phyloP scores from a whole-genome alignment of 2,113 vertebrate species.

The Elephas maximus region DNA sequence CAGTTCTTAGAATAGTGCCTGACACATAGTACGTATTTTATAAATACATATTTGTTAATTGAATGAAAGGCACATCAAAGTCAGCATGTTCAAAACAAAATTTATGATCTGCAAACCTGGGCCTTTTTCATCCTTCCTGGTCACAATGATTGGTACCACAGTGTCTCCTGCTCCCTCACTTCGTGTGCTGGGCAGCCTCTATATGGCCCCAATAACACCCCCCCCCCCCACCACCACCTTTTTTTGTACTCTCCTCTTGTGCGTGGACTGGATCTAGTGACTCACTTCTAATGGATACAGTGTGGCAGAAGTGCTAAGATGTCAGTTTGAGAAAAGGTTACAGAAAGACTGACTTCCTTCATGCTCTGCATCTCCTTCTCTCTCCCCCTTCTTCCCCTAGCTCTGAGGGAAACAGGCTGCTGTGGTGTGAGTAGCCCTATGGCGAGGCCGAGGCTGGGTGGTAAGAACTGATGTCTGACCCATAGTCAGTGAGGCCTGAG shows the following conservation, averaged over 20 bases:
- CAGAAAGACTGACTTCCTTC: neutral
- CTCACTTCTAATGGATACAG: neutral
- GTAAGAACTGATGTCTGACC: neutral
- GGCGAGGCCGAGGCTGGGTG: neutral
- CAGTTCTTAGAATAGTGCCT: neutral
- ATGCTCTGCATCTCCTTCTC: neutral
- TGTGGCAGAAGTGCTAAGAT: neutral
- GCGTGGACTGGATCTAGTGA: neutral
- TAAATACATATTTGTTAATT: neutral
- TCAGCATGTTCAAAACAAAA: neutral
- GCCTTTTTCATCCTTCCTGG: neutral
- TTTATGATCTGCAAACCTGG: neutral
- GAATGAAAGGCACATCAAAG: neutral
- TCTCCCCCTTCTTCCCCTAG: neutral
- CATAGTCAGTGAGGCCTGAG: neutral
- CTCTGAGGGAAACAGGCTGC: neutral
- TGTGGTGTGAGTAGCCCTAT: neutral
- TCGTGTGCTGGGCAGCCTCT: neutral
- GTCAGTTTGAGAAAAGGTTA: neutral
- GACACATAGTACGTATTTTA: neutral
- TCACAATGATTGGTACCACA: neutral
- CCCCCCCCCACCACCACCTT: too few species aligned
- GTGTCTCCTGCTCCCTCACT: neutral
- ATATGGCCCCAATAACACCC: neutral
- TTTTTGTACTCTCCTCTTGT: neutral